These are phyloP conservation scores for Abramis brama DNA, from an alignment of 2,113 vertebrate genomes.

Conservation along the genomic window DNA sequence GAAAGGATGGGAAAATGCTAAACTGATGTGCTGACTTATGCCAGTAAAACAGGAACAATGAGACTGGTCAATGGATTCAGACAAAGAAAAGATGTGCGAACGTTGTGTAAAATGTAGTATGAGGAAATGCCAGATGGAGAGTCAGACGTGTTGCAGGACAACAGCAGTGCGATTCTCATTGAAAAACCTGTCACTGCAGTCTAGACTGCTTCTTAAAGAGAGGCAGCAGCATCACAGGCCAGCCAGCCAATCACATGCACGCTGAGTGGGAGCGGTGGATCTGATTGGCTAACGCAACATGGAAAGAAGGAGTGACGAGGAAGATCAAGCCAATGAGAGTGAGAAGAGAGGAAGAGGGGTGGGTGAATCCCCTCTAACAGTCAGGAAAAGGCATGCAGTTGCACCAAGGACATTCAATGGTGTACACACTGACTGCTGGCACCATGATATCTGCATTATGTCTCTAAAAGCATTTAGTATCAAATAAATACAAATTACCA, in stretches of 20 bases:
- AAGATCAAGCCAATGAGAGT: slow-evolving; percentile 58
- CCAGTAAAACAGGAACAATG: slow-evolving; percentile 31
- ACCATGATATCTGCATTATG: slow-evolving; percentile 37
- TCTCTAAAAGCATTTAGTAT: slow-evolving; percentile 7
- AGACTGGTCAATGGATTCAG: slow-evolving; percentile 25
- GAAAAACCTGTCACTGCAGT: slow-evolving; percentile 60
- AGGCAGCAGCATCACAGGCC: slow-evolving; percentile 44
- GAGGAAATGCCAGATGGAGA: slow-evolving; percentile 31
- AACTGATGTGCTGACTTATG: slow-evolving; percentile 43
- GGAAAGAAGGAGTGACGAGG: slow-evolving; percentile 44
- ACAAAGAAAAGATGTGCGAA: not conserved
- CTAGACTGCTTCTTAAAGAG: slow-evolving; percentile 57
- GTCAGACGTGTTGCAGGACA: slow-evolving; percentile 47
- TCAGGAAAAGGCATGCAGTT: slow-evolving; percentile 60
- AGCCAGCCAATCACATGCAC: slow-evolving; percentile 37
- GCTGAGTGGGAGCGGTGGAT: not conserved
- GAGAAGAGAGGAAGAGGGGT: slow-evolving; percentile 34
- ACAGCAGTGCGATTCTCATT: slow-evolving; percentile 50
- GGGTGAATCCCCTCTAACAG: slow-evolving; percentile 45
- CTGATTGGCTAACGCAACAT: slow-evolving; percentile 41
- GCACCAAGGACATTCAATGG: slow-evolving; percentile 71
- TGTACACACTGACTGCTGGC: slow-evolving; percentile 49
- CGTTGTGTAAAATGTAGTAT: not conserved
- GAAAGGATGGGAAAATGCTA: slow-evolving; percentile 35
- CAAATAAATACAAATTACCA: slow-evolving; percentile 27